A percentile compares a stretch with the other conserved stretches of the same genome.
Evolutionary conservation across 2,113 vertebrate species (phyloP).

Genomic region (Notarius lentiginosus): DNA sequence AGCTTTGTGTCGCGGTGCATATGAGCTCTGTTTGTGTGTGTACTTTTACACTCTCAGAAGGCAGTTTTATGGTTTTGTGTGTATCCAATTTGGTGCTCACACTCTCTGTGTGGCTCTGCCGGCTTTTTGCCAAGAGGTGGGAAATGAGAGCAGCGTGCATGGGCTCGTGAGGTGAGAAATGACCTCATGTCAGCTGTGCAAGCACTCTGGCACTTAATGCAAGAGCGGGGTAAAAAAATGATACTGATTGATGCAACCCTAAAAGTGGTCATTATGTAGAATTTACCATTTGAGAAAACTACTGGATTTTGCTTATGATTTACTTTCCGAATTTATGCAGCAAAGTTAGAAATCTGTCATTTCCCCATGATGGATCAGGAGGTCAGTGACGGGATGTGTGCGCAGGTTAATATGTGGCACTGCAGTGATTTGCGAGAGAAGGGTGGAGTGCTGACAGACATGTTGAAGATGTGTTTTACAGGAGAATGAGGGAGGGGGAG

Average conservation of each 20-base stretch:
- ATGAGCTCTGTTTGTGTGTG: constrained; percentile 39
- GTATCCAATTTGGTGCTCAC: constrained; percentile 41
- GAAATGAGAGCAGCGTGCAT: constrained; percentile 6
- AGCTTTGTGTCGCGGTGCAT: constrained; percentile 34
- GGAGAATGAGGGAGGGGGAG: not conserved
- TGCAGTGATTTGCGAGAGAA: constrained; percentile 10
- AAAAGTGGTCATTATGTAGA: constrained; percentile 24
- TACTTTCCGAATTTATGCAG: not conserved
- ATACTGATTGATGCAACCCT: constrained; percentile 34
- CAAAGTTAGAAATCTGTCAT: not conserved
- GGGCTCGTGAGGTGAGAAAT: constrained; percentile 54
- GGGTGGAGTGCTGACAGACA: constrained; percentile 5
- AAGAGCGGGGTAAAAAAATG: not conserved
- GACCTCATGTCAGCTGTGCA: constrained; percentile 58
- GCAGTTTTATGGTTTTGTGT: constrained; percentile 45
- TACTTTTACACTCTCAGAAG: constrained; percentile 42
- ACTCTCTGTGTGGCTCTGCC: constrained; percentile 33
- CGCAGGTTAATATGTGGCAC: constrained; percentile 12
- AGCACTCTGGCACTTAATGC: constrained; percentile 38
- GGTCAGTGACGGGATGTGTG: not conserved
- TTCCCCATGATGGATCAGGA: constrained; percentile 18
- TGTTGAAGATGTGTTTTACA: constrained; percentile 32
- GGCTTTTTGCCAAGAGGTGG: constrained; percentile 42
- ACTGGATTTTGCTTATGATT: constrained; percentile 1
- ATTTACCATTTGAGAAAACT: not conserved